Conservation (phyloP, 2,888 invertebrate species). For the Terebella lapidaria region DNA sequence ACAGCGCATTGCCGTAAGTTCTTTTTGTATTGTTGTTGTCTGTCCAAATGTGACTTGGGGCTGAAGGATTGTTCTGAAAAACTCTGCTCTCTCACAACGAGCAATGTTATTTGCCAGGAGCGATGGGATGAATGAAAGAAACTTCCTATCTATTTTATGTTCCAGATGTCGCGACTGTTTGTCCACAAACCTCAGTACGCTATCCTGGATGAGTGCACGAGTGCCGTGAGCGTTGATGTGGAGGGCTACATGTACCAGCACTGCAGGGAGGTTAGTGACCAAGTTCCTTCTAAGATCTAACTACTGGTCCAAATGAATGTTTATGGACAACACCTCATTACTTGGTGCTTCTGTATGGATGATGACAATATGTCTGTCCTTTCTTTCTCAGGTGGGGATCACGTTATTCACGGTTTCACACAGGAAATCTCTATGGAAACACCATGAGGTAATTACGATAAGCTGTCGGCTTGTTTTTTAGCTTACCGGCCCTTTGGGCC, state of each 20-base stretch:
- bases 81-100: too few species aligned
- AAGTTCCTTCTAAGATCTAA: too few species aligned
- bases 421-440: constrained; percentile 92
- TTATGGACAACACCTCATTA: background rate
- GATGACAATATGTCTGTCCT: too few species aligned
- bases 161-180: constrained; percentile 92
- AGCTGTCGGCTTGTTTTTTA: too few species aligned
- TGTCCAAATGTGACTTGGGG: too few species aligned
- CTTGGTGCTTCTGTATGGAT: background rate
- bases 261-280: constrained; percentile 65
- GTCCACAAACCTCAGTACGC: constrained; percentile 98
- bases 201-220: constrained; percentile 97
- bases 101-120: background rate
- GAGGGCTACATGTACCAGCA: constrained; percentile 96
- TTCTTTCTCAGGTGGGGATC: constrained; percentile 63
- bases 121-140: background rate
- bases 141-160: background rate
- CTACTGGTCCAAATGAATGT: background rate
- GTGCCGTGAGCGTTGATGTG: constrained; percentile 96
- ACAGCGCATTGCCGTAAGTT: constrained; percentile 82
- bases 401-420: constrained; percentile 97
- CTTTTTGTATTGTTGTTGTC: too few species aligned
- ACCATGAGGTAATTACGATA: constrained; percentile 78
- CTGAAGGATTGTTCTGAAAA: too few species aligned
- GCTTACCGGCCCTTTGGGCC: too few species aligned